A percentile compares a stretch with the other conserved stretches of the same genome.
phyloP scores from a whole-genome alignment of 2,888 invertebrate genomes.

The Mesorhabditis sp. region DNA sequence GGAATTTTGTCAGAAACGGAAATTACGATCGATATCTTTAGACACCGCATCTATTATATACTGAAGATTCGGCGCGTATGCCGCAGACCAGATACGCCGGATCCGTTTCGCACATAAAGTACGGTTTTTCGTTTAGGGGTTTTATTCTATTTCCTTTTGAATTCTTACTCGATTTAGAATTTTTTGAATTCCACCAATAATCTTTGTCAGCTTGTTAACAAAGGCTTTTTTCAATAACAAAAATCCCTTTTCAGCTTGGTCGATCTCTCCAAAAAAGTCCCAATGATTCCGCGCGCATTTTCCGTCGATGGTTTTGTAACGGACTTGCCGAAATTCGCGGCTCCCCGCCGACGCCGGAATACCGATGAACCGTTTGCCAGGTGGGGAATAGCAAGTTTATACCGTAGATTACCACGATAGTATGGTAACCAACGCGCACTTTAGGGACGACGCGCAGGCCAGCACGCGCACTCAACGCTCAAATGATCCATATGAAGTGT shows the following conservation, averaged over 20 bases:
- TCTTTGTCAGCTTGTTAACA: background rate
- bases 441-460: no score
- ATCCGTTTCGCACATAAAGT: conserved; percentile 4
- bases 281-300: background rate
- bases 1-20: background rate
- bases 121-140: background rate
- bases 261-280: background rate
- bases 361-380: no score
- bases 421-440: no score
- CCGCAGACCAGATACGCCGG: background rate
- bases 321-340: no score
- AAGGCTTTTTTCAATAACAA: background rate
- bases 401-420: no score
- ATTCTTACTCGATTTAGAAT: no score
- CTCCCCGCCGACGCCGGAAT: no score
- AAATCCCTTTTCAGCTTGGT: background rate
- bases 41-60: background rate
- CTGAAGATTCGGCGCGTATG: background rate
- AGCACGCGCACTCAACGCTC: no score
- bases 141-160: no score
- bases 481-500: no score
- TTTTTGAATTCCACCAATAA: no score
- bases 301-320: background rate
- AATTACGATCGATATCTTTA: background rate
- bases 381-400: no score